Conservation (phyloP, 2,113 vertebrate genomes). For the Oxyruncus cristatus region DNA sequence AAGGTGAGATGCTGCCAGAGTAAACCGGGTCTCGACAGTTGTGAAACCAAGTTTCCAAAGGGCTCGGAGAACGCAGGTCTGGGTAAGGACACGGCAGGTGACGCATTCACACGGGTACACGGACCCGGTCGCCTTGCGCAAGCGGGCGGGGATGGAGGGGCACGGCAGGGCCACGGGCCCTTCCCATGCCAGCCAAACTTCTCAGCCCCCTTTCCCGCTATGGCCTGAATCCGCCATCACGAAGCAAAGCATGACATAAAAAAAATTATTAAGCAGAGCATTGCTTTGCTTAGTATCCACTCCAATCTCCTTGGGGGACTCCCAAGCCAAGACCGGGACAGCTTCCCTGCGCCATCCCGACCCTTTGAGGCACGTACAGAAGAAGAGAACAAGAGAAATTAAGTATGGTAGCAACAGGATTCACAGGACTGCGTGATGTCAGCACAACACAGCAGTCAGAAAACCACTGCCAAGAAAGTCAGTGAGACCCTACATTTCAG, state of each 20-base stretch:
- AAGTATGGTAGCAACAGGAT: accelerated
- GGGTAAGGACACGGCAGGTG: neutral
- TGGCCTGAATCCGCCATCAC: neutral
- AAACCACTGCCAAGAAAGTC: neutral
- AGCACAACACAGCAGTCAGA: neutral
- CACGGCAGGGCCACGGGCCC: accelerated
- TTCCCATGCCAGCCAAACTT: accelerated
- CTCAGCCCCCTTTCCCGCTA: neutral
- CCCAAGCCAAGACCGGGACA: accelerated
- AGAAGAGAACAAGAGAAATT: neutral
- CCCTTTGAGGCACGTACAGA: neutral
- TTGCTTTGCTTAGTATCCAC: neutral
- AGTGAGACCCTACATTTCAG: neutral
- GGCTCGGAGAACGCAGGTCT: neutral
- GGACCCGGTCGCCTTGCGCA: neutral
- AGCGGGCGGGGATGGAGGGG: accelerated
- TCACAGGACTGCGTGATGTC: accelerated
- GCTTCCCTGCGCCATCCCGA: accelerated
- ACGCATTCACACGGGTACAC: neutral
- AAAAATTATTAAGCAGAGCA: accelerated
- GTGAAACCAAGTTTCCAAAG: constrained; percentile 1
- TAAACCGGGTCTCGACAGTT: neutral
- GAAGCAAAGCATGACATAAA: neutral
- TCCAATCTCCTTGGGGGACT: accelerated
- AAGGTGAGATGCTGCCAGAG: constrained; percentile 39